phyloP scores from a whole-genome alignment of 2,797 vertebrate species.

The Sebastes minor region DNA sequence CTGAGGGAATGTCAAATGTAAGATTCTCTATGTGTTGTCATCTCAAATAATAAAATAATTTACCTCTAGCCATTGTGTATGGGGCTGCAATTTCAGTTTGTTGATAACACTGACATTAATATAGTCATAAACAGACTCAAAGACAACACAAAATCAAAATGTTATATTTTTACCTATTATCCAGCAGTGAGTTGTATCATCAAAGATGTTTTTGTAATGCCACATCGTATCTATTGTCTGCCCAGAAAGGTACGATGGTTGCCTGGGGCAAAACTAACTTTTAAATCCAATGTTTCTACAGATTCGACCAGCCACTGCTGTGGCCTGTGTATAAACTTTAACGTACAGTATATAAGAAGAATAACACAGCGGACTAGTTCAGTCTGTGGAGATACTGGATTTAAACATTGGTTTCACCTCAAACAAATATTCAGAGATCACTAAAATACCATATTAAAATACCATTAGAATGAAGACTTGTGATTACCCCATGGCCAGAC shows the following conservation, averaged over 20 bases:
- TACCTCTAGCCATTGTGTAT: neutral
- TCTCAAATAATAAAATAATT: slow-evolving; percentile 41
- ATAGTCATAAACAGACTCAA: neutral
- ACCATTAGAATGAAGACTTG: neutral
- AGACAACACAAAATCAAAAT: neutral
- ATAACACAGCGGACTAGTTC: neutral
- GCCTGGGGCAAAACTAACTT: neutral
- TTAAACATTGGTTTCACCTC: neutral
- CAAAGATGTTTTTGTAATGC: neutral
- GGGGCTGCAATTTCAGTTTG: neutral
- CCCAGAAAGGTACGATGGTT: neutral
- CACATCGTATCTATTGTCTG: neutral
- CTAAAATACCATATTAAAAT: neutral
- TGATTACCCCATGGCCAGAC: neutral
- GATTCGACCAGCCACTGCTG: neutral
- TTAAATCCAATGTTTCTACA: neutral
- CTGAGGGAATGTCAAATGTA: slow-evolving; percentile 38
- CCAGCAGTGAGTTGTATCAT: neutral
- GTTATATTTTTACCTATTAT: neutral
- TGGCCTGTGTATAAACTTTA: neutral
- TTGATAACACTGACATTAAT: neutral
- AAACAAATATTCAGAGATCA: neutral
- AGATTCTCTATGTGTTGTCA: slow-evolving; percentile 41
- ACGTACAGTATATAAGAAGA: neutral
- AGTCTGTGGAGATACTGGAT: neutral